Percentiles rank a stretch among this genome's conserved stretches.
Conservation (phyloP, 2,797 vertebrate species). For the Sebastes goodei region DNA sequence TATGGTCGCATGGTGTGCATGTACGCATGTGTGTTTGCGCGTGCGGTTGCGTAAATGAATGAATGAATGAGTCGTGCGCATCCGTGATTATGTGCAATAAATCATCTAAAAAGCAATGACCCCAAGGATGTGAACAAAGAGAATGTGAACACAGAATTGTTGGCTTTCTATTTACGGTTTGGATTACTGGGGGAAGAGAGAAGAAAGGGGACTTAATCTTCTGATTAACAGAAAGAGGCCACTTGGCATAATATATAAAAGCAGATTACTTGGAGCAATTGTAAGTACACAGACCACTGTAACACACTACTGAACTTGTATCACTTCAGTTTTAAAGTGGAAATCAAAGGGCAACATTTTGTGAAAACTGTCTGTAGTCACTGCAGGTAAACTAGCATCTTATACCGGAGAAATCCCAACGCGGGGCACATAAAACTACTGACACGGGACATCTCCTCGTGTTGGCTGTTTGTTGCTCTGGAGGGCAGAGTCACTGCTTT, state of each 20-base stretch:
- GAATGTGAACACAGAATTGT: constrained; percentile 65
- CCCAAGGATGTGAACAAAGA: constrained; percentile 68
- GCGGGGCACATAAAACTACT: constrained; percentile 6
- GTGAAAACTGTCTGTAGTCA: constrained; percentile 47
- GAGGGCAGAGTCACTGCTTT: constrained; percentile 33
- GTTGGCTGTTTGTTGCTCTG: constrained; percentile 33
- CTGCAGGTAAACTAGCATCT: constrained; percentile 45
- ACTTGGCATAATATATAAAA: constrained; percentile 12
- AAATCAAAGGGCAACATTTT: constrained; percentile 75
- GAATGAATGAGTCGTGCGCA: constrained; percentile 14
- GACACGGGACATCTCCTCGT: constrained; percentile 1
- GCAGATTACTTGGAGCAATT: constrained; percentile 29
- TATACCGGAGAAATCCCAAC: constrained; percentile 29
- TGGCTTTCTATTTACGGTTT: constrained; percentile 45
- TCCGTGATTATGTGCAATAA: constrained; percentile 68
- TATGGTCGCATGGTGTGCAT: constrained; percentile 35
- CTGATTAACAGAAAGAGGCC: constrained; percentile 18
- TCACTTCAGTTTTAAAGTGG: constrained; percentile 55
- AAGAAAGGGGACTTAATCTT: constrained; percentile 12
- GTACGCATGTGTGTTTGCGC: background rate
- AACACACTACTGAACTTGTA: constrained; percentile 51
- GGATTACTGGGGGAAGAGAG: constrained; percentile 20
- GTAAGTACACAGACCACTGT: constrained; percentile 60
- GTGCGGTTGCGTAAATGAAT: constrained; percentile 9
- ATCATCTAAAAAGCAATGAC: constrained; percentile 72